Percentiles rank a stretch among this genome's conserved stretches.
Evolutionary conservation across 1,140 invertebrate species (phyloP).

Genomic region (Rhopalosiphum padi): DNA sequence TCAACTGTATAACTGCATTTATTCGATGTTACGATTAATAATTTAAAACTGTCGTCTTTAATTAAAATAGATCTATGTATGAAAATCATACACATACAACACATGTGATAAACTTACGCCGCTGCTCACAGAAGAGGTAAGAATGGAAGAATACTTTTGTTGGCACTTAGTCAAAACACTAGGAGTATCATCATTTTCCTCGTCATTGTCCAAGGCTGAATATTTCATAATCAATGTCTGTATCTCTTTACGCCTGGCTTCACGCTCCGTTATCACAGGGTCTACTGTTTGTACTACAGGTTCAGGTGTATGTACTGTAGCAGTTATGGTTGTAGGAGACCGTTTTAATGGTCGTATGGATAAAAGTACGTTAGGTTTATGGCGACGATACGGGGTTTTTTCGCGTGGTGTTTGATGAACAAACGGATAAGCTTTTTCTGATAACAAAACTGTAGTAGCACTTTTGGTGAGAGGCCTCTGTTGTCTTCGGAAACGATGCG

Average conservation of each 20-base stretch:
- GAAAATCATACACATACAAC: background rate
- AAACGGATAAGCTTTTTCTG: conserved; percentile 75
- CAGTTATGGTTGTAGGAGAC: conserved; percentile 59
- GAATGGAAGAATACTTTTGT: conserved; percentile 61
- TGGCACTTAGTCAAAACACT: conserved; percentile 61
- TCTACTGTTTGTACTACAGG: conserved; percentile 63
- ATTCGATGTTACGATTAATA: background rate
- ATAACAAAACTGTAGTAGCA: conserved; percentile 71
- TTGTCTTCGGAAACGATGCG: conserved; percentile 52
- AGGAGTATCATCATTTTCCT: conserved; percentile 26
- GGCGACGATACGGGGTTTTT: conserved; percentile 66
- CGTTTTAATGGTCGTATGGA: conserved; percentile 55
- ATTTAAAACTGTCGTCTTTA: background rate
- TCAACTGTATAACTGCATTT: background rate
- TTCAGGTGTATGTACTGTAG: conserved; percentile 64
- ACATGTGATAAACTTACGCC: conserved; percentile 48
- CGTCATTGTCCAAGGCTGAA: conserved; percentile 66
- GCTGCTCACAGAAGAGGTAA: conserved; percentile 52
- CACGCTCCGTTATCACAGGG: conserved; percentile 71
- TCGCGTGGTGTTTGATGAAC: conserved; percentile 61
- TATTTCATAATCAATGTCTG: conserved; percentile 81
- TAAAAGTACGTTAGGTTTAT: conserved; percentile 57
- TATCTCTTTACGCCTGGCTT: conserved; percentile 80
- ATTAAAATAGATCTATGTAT: background rate
- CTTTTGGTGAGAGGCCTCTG: conserved; percentile 66